Evolutionary conservation across 2,113 vertebrate genomes (phyloP).

Genomic region (Tyrannus savana): DNA sequence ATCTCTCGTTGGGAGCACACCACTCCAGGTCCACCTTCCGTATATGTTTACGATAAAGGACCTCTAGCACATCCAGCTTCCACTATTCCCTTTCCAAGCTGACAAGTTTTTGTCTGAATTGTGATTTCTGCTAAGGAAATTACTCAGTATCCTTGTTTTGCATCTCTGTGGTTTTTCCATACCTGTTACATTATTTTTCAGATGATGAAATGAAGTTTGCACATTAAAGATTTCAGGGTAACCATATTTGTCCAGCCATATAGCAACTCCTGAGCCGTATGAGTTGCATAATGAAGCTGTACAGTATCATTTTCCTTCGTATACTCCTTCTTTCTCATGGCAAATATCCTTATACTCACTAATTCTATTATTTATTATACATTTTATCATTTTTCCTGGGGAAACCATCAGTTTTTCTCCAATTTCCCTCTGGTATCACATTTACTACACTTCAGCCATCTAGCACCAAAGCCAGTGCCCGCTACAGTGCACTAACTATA

Average conservation of each 20-base stretch:
- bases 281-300: neutral
- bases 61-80: neutral
- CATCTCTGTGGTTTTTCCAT: neutral
- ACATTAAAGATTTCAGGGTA: neutral
- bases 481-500: accelerated
- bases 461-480: neutral
- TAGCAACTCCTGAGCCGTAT: neutral
- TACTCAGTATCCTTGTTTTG: neutral
- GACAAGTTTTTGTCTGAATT: neutral
- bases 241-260: neutral
- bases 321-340: neutral
- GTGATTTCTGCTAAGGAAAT: neutral
- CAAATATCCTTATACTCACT: neutral
- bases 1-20: accelerated
- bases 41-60: accelerated
- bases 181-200: neutral
- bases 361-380: neutral
- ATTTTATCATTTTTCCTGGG: neutral
- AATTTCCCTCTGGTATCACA: neutral
- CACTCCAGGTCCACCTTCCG: accelerated
- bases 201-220: neutral
- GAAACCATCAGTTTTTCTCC: neutral
- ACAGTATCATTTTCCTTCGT: neutral
- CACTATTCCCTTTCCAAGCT: neutral
- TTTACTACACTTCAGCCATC: neutral